Base-by-base conservation (phyloP, 2,797 vertebrate species). In the Silurus lanzhouensis region DNA sequence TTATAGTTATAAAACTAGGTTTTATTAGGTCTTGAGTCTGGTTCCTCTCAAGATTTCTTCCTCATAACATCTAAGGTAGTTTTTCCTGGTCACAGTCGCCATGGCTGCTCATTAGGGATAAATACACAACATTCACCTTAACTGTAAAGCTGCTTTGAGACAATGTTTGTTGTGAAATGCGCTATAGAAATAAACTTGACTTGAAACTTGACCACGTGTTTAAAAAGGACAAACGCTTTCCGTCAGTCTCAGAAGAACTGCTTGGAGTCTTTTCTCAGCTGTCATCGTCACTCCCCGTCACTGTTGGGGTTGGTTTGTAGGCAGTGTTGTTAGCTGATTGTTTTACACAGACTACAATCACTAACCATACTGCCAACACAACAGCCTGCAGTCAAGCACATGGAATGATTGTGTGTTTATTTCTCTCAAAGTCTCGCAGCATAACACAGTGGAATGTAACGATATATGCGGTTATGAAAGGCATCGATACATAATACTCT, bases 311-410 rank as follows among this genome's bases (percentile, higher is more conserved):
- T 95, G 96, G 95, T 96, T 96, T 97, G 95, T 89, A 97, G 97
- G 97, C 97, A 98, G 97, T 98, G 97, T 95, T 93, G 94, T 97
- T 97, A 97, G 95, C 94, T 96, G 97, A 97, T 97, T 97, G 96
- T 96, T 90, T 64, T 19, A 83, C 2, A 13, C 0, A 7, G 17
- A 46, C 74, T 87, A 61, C 95, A 97, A 97, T 97, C 97, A 97
- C 96, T 97, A 96, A 94, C 94, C 91, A 92, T 93, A 96, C 95
- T 96, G 95, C 96, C 96, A 97, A 93, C 93, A 91, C 90, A 92
- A 92, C 91, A 87, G 87, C 88, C 90, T 92, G 88, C 75, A 86
- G 87, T 81, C 81, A 90, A 79, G 66, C 89, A 82, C 86, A 74
- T 5, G 38, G 38, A 38, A 22, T 25, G 66, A 48, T 6, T 57